Percentiles rank a stretch among this genome's conserved stretches.
phyloP scores from a whole-genome alignment of 2,113 vertebrate genomes.

The Rhabdomys dilectus region DNA sequence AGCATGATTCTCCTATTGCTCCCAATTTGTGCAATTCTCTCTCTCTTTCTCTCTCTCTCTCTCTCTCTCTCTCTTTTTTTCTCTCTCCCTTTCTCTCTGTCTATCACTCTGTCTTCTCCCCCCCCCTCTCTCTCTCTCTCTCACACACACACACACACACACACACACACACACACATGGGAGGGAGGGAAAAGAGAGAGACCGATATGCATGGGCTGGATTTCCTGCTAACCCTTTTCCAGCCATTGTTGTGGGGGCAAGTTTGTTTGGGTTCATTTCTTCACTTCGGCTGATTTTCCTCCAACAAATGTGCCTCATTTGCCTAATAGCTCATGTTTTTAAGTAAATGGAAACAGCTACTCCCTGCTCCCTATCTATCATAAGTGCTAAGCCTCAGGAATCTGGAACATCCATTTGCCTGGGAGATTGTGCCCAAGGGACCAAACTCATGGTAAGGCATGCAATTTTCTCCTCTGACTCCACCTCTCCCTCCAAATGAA shows the following conservation, averaged over 20 bases:
- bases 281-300: not conserved
- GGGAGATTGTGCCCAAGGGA: not conserved
- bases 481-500: not conserved
- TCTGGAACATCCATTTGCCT: not conserved
- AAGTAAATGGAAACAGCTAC: not conserved
- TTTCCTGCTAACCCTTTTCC: not conserved
- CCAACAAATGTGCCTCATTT: not conserved
- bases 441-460: not conserved
- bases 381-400: not conserved
- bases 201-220: not conserved
- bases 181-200: not conserved
- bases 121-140: too few relatives aligned
- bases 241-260: not conserved
- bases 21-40: not conserved
- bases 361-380: not conserved
- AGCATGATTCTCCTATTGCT: not conserved
- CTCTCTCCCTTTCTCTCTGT: too few relatives aligned
- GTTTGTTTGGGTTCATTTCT: not conserved
- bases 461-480: not conserved
- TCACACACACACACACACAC: not conserved
- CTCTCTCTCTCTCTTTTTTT: too few relatives aligned
- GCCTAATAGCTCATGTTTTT: conserved; percentile 35
- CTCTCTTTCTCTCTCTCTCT: too few relatives aligned
- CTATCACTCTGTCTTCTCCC: too few relatives aligned
- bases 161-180: not conserved